A percentile compares a stretch with the other conserved stretches of the same genome.
Evolutionary conservation across 1,140 invertebrate genomes (phyloP).

Genomic region (Lanistes nyassanus): DNA sequence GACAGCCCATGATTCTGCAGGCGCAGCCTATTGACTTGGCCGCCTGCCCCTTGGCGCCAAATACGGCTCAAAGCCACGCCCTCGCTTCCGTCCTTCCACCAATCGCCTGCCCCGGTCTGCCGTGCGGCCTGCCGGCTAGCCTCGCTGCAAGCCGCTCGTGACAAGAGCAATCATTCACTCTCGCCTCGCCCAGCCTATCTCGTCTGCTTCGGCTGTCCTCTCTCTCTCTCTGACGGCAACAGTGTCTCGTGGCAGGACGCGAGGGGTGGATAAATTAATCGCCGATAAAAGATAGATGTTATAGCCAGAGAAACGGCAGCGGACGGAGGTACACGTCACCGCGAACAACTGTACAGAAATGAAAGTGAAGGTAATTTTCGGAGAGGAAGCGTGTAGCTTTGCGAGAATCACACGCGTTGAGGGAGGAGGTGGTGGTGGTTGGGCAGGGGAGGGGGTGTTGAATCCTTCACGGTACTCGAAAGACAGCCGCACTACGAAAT

Average conservation of each 20-base stretch:
- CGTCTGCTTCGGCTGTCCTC: neutral
- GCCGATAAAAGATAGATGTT: slow-evolving; percentile 7
- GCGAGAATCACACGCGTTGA: too few relatives aligned
- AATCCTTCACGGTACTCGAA: neutral
- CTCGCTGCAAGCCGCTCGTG: slow-evolving; percentile 13
- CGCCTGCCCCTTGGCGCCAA: slow-evolving; percentile 18
- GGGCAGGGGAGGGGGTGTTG: too few relatives aligned
- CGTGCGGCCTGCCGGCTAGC: neutral
- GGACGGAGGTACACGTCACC: too few relatives aligned
- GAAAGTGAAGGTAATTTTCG: too few relatives aligned
- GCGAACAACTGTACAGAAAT: too few relatives aligned
- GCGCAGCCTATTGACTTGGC: neutral
- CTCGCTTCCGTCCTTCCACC: neutral
- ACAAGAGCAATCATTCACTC: slow-evolving; percentile 3
- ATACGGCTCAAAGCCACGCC: slow-evolving; percentile 23
- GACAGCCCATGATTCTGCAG: neutral
- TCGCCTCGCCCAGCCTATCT: neutral
- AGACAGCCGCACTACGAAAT: slow-evolving; percentile 17
- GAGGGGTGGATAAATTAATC: slow-evolving; percentile 17
- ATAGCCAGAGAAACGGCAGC: too few relatives aligned
- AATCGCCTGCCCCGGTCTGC: neutral
- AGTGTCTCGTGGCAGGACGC: neutral
- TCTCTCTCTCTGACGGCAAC: neutral
- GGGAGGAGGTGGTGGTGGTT: too few relatives aligned
- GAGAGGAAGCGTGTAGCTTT: too few relatives aligned